phyloP scores from a whole-genome alignment of 2,113 vertebrate genomes.

The Corythaeola cristata region DNA sequence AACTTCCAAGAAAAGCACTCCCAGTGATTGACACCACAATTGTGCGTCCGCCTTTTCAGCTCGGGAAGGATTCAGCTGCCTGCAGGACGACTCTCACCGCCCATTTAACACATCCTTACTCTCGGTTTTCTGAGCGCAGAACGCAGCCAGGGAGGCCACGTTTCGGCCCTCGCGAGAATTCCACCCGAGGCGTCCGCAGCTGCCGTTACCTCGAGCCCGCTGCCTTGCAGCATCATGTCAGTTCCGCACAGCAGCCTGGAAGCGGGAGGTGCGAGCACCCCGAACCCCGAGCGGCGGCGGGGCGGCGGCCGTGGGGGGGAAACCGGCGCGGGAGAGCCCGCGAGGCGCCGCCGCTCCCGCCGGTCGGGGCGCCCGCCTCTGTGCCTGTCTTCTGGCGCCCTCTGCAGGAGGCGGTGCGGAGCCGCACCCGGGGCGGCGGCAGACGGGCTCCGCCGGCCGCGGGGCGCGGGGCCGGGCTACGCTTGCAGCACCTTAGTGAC shows the following conservation, averaged over 20 bases:
- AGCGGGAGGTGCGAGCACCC: background rate
- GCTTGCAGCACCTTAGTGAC: rapidly evolving
- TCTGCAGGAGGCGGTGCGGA: slow-evolving; percentile 27
- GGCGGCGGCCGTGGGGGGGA: background rate
- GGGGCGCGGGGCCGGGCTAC: too few relatives aligned
- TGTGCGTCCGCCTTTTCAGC: background rate
- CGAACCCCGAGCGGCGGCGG: background rate
- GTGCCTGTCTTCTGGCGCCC: slow-evolving; percentile 68
- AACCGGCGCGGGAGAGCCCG: too few relatives aligned
- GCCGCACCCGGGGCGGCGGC: background rate
- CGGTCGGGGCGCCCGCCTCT: background rate
- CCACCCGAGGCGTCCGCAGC: background rate
- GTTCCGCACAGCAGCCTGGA: rapidly evolving
- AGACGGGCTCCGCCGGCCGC: too few relatives aligned
- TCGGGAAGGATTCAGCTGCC: background rate
- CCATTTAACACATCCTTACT: background rate
- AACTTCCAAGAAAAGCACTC: background rate
- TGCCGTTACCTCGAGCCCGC: background rate
- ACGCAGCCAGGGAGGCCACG: background rate
- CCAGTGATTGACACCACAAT: background rate
- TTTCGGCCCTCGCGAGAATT: background rate
- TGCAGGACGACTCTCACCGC: background rate
- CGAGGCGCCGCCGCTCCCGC: background rate
- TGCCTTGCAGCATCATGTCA: rapidly evolving
- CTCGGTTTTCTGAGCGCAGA: background rate